These are phyloP conservation scores for Phrynosoma platyrhinos DNA, from an alignment of 2,113 vertebrate genomes.

Conservation along the genomic window DNA sequence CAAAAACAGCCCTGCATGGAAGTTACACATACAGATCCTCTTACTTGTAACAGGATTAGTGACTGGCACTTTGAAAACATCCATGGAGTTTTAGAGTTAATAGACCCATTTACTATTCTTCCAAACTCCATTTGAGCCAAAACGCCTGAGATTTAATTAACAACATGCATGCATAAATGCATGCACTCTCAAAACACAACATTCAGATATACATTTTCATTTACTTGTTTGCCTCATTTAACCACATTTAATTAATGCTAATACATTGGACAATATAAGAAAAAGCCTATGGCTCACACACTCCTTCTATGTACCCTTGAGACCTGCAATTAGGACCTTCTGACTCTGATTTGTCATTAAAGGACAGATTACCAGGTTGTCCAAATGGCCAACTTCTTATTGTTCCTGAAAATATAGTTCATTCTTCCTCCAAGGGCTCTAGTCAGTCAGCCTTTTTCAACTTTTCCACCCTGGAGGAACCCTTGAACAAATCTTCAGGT, in stretches of 20 bases:
- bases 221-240: neutral
- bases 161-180: neutral
- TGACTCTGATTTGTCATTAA: no score
- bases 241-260: neutral
- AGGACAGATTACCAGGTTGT: no score
- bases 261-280: neutral
- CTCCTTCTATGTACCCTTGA: no score
- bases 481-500: no score
- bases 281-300: no score
- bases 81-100: constrained; percentile 29
- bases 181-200: neutral
- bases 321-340: no score
- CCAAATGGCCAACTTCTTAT: no score
- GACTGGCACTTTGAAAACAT: constrained; percentile 52
- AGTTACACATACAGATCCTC: constrained; percentile 54
- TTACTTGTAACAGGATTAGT: constrained; percentile 61
- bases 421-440: no score
- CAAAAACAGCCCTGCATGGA: constrained; percentile 21
- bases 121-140: constrained; percentile 1
- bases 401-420: no score
- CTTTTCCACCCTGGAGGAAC: no score
- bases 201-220: constrained; percentile 7
- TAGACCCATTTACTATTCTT: constrained; percentile 5
- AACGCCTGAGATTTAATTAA: neutral
- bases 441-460: no score